phyloP scores from a whole-genome alignment of 35 echinoderm and acorn worm genomes.

The Heliocidaris tuberculata region DNA sequence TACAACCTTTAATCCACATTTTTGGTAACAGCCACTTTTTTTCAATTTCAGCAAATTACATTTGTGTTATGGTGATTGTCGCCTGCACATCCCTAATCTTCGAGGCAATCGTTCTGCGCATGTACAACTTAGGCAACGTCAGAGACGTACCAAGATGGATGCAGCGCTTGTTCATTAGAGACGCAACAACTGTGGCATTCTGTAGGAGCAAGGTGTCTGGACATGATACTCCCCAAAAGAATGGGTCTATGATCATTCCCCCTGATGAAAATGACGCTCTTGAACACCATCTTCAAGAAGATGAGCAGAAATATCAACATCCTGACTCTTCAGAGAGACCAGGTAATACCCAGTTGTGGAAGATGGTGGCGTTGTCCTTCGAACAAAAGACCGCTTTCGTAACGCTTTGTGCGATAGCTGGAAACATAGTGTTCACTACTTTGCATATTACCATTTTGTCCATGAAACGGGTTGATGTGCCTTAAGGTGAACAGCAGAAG shows the following conservation, averaged over 20 bases:
- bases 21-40: background rate
- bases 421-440: background rate
- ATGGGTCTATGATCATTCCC: background rate
- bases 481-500: no score
- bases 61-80: background rate
- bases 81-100: background rate
- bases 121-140: background rate
- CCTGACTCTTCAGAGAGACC: background rate
- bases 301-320: background rate
- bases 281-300: background rate
- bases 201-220: background rate
- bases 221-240: background rate
- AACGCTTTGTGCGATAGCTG: background rate
- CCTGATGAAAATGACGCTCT: background rate
- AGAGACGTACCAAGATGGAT: background rate
- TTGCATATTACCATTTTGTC: background rate
- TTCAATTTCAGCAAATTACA: constrained; percentile 5
- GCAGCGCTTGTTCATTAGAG: background rate
- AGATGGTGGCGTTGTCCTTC: background rate
- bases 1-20: background rate
- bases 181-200: background rate
- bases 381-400: background rate
- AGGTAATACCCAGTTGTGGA: background rate
- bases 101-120: background rate
- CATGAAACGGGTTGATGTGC: no score